A percentile compares a stretch with the other conserved stretches of the same genome.
These are phyloP conservation scores for Diaphora mendica DNA, from an alignment of 2,888 invertebrate genomes.

Conservation along the genomic window DNA sequence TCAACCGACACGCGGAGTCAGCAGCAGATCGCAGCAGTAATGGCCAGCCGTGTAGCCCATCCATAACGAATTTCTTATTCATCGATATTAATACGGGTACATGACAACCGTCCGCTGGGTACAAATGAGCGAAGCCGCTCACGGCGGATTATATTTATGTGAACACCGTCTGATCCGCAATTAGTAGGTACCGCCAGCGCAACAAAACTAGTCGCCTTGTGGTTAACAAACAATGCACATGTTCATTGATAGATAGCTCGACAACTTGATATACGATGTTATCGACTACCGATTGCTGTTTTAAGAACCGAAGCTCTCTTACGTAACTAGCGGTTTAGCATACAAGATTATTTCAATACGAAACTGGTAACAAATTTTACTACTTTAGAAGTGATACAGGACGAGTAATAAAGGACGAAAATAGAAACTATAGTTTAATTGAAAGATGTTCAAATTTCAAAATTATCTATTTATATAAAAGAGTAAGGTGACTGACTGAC, in stretches of 20 bases:
- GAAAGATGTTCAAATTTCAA: background rate
- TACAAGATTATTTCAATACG: slow-evolving; percentile 8
- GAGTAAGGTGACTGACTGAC: too few species aligned
- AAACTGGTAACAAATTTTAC: background rate
- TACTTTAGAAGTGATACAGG: background rate
- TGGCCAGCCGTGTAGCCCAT: slow-evolving; percentile 82
- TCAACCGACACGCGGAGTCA: slow-evolving; percentile 64
- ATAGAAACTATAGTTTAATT: background rate
- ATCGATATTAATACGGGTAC: slow-evolving; percentile 85
- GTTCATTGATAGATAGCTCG: slow-evolving; percentile 49
- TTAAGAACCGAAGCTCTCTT: slow-evolving; percentile 43
- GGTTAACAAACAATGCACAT: slow-evolving; percentile 56
- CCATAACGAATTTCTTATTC: slow-evolving; percentile 86
- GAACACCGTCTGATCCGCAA: slow-evolving; percentile 81
- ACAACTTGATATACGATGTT: slow-evolving; percentile 51
- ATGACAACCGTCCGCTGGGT: slow-evolving; percentile 82
- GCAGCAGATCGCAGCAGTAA: slow-evolving; percentile 73
- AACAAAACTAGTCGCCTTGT: slow-evolving; percentile 58
- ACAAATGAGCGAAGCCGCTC: slow-evolving; percentile 83
- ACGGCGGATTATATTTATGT: slow-evolving; percentile 82
- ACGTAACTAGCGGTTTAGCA: slow-evolving; percentile 17
- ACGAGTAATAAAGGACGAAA: background rate
- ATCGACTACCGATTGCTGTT: slow-evolving; percentile 50
- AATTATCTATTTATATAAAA: too few species aligned
- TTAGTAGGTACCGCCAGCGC: slow-evolving; percentile 70